Percentiles rank a stretch among this genome's conserved stretches.
Evolutionary conservation across 2,888 invertebrate species (phyloP).

Genomic region (Hypomecis punctinalis): DNA sequence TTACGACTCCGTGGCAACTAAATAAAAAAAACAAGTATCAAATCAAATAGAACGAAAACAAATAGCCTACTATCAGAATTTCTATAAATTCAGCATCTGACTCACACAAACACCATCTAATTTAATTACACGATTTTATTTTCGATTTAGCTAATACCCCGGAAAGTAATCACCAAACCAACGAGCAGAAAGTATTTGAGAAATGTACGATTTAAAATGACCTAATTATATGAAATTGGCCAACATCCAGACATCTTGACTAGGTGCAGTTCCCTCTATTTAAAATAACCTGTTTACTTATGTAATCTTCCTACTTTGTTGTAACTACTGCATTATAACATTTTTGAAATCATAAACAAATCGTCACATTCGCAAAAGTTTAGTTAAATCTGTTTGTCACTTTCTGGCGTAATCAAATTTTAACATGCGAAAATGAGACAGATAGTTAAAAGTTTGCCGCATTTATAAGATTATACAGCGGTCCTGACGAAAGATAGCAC

Average conservation of each 20-base stretch:
- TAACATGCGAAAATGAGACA: too few relatives aligned
- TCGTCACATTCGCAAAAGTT: too few relatives aligned
- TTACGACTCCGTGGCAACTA: not conserved
- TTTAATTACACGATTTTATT: conserved; percentile 34
- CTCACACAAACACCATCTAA: conserved; percentile 1
- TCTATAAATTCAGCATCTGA: conserved; percentile 5
- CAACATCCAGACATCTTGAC: conserved; percentile 58
- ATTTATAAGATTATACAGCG: too few relatives aligned
- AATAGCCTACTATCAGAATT: not conserved
- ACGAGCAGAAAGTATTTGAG: conserved; percentile 54
- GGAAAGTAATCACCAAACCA: conserved; percentile 46
- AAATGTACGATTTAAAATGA: conserved; percentile 68
- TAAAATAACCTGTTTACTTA: conserved; percentile 54
- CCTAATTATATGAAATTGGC: conserved; percentile 72
- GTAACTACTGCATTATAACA: not conserved
- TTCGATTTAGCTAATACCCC: conserved; percentile 42
- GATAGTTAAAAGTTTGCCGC: too few relatives aligned
- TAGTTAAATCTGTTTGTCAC: too few relatives aligned
- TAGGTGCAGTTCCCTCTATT: conserved; percentile 63
- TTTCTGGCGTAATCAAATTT: too few relatives aligned
- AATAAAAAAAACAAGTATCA: not conserved
- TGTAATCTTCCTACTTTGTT: conserved; percentile 39
- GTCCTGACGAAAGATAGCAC: too few relatives aligned
- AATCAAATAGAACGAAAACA: not conserved
- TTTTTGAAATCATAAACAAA: too few relatives aligned